Evolutionary conservation across 2,888 invertebrate genomes (phyloP), one percentile per base, ranked within the genome.

Genomic region (Tenthredo mesomela): DNA sequence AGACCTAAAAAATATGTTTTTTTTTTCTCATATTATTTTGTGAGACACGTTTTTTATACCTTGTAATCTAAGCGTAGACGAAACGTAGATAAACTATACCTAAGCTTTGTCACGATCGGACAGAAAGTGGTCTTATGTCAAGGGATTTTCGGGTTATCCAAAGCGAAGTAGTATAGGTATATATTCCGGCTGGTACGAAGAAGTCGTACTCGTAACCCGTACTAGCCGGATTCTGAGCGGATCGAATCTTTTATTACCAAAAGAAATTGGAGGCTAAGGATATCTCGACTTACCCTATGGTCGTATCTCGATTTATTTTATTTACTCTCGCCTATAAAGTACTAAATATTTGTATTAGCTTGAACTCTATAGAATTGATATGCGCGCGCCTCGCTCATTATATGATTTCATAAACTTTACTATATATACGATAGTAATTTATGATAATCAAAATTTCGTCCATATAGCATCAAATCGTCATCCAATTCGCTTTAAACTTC

Each of bases 101-200:
- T 78, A 80, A 54, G 65, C 84, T 82, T 85, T 85, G 84, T 85
- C 33, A 67, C 29, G 67, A 67, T 67, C 70, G 82, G 84, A 85
- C 84, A 85, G 84, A 67, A 85, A 85, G 50, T 85, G 84, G 84
- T 40, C 84, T 71, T 85, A 85, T 85, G 54, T 85, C 54, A 85
- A 40, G 54, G 84, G 78, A 85, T 85, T 85, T 85, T 67, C 77
- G 25, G 9, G 29, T 21, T 18, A 43, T 61, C 47, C 40, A 15
- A 58, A 50, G 4, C 21, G 33, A 33, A 67, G 29, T 33, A 9
- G 61, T n/a, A n/a, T 29, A n/a, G 2, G 61, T 33, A n/a, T 50
- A n/a, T n/a, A 54, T 21, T 10, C 33, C n/a, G 50, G 12, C 33
- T 25, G 33, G 33, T 12, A 75, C 67, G 43, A 71, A 65, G 65